A percentile compares a stretch with the other conserved stretches of the same genome.
Evolutionary conservation across 2,797 vertebrate species (phyloP).

Genomic region (Todus mexicanus): DNA sequence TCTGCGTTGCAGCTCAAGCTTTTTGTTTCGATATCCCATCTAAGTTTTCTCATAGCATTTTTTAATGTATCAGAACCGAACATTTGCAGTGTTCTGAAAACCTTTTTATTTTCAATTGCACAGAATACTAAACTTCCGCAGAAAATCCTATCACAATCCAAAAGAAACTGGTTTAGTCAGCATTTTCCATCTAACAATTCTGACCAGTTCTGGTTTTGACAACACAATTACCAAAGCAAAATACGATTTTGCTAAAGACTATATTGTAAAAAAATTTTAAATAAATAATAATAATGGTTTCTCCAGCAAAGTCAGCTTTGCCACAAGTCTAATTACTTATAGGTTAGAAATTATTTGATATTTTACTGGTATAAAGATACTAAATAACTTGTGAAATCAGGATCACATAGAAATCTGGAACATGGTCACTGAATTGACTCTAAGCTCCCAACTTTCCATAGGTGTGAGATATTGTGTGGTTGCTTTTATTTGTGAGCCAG

Average conservation of each 20-base stretch:
- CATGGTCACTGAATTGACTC: background rate
- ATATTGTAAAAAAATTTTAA: background rate
- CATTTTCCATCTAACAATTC: background rate
- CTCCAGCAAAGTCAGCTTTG: background rate
- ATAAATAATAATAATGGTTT: background rate
- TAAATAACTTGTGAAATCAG: background rate
- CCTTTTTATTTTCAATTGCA: background rate
- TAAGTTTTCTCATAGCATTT: background rate
- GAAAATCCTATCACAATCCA: background rate
- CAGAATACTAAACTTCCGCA: background rate
- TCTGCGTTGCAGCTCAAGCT: background rate
- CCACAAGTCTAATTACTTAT: background rate
- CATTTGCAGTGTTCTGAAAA: background rate
- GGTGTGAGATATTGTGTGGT: background rate
- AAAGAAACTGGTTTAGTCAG: background rate
- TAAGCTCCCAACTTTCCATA: fast-evolving
- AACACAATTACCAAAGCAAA: background rate
- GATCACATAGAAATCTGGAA: background rate
- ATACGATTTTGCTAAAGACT: background rate
- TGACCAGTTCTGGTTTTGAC: background rate
- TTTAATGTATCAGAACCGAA: background rate
- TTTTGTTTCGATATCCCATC: background rate
- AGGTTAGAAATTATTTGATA: background rate
- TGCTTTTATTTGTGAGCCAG: background rate
- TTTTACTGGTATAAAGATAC: background rate